Evolutionary conservation across 1,140 invertebrate genomes (phyloP).

Genomic region (Centruroides vittatus): DNA sequence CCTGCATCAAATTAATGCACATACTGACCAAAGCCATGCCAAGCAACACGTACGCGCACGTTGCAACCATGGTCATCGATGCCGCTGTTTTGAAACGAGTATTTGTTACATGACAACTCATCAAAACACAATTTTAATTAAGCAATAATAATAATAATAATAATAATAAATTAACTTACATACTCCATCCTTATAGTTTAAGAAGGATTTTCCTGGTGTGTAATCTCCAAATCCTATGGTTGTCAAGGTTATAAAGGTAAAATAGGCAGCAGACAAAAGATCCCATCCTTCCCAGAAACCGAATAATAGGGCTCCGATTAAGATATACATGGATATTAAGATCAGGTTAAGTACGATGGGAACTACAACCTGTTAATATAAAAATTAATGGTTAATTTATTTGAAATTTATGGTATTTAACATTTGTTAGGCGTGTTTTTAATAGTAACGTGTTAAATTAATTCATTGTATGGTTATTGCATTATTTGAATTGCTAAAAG

Average conservation of each 20-base stretch:
- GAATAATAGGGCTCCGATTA: constrained; percentile 63
- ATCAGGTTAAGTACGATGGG: constrained; percentile 15
- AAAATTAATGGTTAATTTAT: too few relatives aligned
- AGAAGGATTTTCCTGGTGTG: constrained; percentile 61
- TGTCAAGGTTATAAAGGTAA: constrained; percentile 85
- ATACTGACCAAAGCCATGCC: constrained; percentile 88
- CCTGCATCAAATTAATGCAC: constrained; percentile 93
- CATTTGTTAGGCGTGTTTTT: too few relatives aligned
- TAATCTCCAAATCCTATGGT: constrained; percentile 87
- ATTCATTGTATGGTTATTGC: too few relatives aligned
- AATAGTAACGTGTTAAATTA: too few relatives aligned
- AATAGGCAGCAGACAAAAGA: constrained; percentile 80
- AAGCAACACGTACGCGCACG: constrained; percentile 84
- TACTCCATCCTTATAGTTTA: constrained; percentile 37
- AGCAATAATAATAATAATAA: constrained; percentile 8
- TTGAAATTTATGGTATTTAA: too few relatives aligned
- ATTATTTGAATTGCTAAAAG: too few relatives aligned
- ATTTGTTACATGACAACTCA: too few relatives aligned
- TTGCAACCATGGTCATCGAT: constrained; percentile 69
- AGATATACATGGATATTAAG: constrained; percentile 47
- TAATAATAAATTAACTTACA: constrained; percentile 19
- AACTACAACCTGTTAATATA: constrained; percentile 5
- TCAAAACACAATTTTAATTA: not conserved
- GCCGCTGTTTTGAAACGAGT: constrained; percentile 1
- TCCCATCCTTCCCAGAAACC: constrained; percentile 61